Percentiles rank a stretch among this genome's conserved stretches.
phyloP scores from a whole-genome alignment of 2,888 invertebrate species.

The Nemotelus nigrinus region DNA sequence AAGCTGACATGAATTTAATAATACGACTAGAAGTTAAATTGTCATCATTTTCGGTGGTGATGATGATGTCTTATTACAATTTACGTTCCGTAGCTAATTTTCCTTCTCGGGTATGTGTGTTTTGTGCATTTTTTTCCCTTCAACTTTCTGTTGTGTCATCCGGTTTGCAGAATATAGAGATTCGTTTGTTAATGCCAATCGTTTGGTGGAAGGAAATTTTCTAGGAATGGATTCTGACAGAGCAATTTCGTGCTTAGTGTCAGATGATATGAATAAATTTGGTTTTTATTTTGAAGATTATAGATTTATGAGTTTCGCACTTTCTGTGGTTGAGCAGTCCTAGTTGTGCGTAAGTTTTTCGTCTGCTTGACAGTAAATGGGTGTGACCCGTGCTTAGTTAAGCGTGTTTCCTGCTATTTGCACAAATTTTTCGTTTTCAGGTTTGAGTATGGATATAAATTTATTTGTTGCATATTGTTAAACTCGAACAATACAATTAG shows the following conservation, averaged over 20 bases:
- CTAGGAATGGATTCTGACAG: conserved; percentile 20
- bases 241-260: conserved; percentile 34
- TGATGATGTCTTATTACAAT: conserved; percentile 49
- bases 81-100: conserved; percentile 48
- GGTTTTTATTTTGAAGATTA: too few species aligned
- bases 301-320: too few species aligned
- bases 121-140: background rate
- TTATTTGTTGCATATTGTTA: too few species aligned
- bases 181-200: background rate
- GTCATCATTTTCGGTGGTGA: conserved; percentile 46
- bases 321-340: too few species aligned
- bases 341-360: too few species aligned
- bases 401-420: too few species aligned
- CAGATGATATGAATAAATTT: conserved; percentile 27
- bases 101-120: background rate
- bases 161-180: conserved; percentile 17
- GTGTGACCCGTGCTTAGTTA: too few species aligned
- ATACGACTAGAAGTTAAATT: conserved; percentile 33
- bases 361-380: too few species aligned
- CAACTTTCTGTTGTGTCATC: conserved; percentile 17
- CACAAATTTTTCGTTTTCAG: too few species aligned
- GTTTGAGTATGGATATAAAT: too few species aligned
- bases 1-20: conserved; percentile 41
- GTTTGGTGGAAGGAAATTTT: conserved; percentile 12
- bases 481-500: too few species aligned